Evolutionary conservation across 2,113 vertebrate genomes (phyloP), one percentile per base, ranked within the genome.

Genomic region (Silurus meridionalis): DNA sequence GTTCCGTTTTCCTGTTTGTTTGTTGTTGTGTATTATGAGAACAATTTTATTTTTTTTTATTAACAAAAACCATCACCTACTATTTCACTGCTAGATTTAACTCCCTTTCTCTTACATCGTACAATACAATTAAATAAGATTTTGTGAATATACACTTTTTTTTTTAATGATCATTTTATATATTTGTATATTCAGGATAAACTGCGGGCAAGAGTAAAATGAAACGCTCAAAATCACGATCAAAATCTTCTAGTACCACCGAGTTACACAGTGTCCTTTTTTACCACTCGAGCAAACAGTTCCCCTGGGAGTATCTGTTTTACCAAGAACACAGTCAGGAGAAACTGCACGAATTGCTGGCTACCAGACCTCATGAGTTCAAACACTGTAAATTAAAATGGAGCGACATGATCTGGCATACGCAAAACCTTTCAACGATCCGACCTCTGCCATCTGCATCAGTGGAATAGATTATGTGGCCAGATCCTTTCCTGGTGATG

Each of bases 361-460:
- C 7, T 17, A 69, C 75, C 37, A 58, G 55, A 14, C 86, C 89
- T 61, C 13, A 84, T 5, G 67, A 69, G 7, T 88, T 48, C 55
- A 86, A 88, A 82, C 67, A 8, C 60, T 90, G 89, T 71, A 84
- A 84, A n/a, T 90, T 57, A 83, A 78, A 69, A 84, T 84, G 63
- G 48, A 77, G 64, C 66, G 46, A 28, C 77, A 69, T n/a, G 82
- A 90, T 61, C 60, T 74, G 57, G 89, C 81, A 2, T 71, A 72
- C 48, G 89, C 89, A 10, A 86, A 23, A 28, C 87, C 89, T 58
- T 15, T 88, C 14, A 8, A 64, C 60, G 82, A 88, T 7, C 82
- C 77, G n/a, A 86, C 23, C 7, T 21, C 71, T 17, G 3, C 0
- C 17, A 90, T 90, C 23, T 78, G 25, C 53, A 90, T 90, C 58